Evolutionary conservation across 2,888 invertebrate species (phyloP).

Genomic region (Barypeithes pellucidus): DNA sequence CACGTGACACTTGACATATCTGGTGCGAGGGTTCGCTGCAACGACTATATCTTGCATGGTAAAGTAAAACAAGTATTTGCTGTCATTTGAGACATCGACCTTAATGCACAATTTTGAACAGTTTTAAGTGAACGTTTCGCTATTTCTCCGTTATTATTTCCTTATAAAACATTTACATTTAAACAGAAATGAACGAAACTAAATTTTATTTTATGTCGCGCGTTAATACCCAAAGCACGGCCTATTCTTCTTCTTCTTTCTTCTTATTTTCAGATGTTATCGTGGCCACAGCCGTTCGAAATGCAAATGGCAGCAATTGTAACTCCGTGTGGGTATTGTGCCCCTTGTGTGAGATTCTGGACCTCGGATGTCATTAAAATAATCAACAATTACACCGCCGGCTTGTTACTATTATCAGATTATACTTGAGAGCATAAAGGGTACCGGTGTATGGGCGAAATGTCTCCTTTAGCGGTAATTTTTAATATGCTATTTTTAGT

Average conservation of each 20-base stretch:
- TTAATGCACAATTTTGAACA: too few relatives aligned
- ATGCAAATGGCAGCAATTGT: constrained; percentile 71
- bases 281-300: constrained; percentile 58
- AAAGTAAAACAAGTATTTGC: too few relatives aligned
- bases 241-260: constrained; percentile 29
- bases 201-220: constrained; percentile 29
- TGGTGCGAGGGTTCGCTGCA: too few relatives aligned
- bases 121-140: too few relatives aligned
- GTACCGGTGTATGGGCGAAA: constrained; percentile 47
- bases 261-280: constrained; percentile 50
- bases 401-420: constrained; percentile 66
- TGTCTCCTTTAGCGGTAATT: constrained; percentile 43
- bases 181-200: constrained; percentile 8
- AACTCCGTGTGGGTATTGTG: constrained; percentile 69
- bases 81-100: too few relatives aligned
- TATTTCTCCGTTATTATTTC: not conserved
- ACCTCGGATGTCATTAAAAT: constrained; percentile 68
- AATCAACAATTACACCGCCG: constrained; percentile 70
- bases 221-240: constrained; percentile 51
- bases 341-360: constrained; percentile 64
- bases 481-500: constrained; percentile 26
- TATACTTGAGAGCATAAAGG: constrained; percentile 49
- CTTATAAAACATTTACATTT: not conserved
- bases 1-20: too few relatives aligned
- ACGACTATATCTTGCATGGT: too few relatives aligned